A percentile compares a stretch with the other conserved stretches of the same genome.
Evolutionary conservation across 1,140 invertebrate genomes (phyloP).

Genomic region (Neocloeon triangulifer): DNA sequence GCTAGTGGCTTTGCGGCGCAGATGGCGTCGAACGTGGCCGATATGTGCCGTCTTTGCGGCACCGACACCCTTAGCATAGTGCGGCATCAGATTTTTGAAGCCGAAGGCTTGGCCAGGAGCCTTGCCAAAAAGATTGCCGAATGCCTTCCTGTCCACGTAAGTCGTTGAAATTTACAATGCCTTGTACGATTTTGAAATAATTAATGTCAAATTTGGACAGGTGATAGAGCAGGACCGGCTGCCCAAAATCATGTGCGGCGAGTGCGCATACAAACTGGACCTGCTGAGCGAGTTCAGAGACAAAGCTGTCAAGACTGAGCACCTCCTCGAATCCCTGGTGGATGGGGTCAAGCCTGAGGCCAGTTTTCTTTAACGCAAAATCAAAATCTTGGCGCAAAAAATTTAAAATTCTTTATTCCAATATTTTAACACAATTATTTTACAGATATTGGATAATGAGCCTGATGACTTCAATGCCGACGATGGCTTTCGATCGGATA

Average conservation of each 20-base stretch:
- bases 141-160: slow-evolving; percentile 31
- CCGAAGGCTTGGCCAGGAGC: slow-evolving; percentile 25
- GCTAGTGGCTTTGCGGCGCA: too few relatives aligned
- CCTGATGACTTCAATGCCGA: too few relatives aligned
- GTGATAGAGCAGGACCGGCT: slow-evolving; percentile 28
- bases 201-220: slow-evolving; percentile 16
- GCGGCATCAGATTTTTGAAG: slow-evolving; percentile 30
- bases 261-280: slow-evolving; percentile 31
- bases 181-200: slow-evolving; percentile 3
- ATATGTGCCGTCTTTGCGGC: slow-evolving; percentile 30
- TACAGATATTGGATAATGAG: too few relatives aligned
- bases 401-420: too few relatives aligned
- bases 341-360: too few relatives aligned
- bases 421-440: too few relatives aligned
- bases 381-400: too few relatives aligned
- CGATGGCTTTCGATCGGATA: too few relatives aligned
- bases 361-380: too few relatives aligned
- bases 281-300: slow-evolving; percentile 31
- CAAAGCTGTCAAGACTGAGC: slow-evolving; percentile 28
- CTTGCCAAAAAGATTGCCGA: slow-evolving; percentile 32
- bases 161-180: slow-evolving; percentile 6
- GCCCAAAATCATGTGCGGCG: slow-evolving; percentile 32
- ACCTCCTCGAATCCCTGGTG: too few relatives aligned
- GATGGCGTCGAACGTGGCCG: too few relatives aligned
- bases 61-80: slow-evolving; percentile 26